Evolutionary conservation across 2,888 invertebrate genomes (phyloP), one percentile per base, ranked within the genome.

Genomic region (Fragum sueziense): DNA sequence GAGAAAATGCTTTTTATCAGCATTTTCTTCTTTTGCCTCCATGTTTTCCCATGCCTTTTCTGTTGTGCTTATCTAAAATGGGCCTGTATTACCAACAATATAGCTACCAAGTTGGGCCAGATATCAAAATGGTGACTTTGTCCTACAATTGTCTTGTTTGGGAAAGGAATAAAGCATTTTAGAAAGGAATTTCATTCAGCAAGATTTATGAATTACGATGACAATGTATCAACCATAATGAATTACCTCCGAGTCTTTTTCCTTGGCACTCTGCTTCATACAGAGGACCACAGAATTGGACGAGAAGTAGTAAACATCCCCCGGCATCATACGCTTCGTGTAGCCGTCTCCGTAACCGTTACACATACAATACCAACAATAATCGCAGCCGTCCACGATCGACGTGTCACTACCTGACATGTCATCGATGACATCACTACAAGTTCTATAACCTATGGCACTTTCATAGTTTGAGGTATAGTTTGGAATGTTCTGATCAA

Each of bases 251-350:
- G 11, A 9, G 22, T 70, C 54, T 22, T n/a, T 33, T 22, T 52
- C 31, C 34, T 25, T 70, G 31, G 47, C n/a, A 33, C 78, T 81
- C 74, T 86, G 86, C 80, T 91, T 88, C 33, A 92, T 90, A 87
- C 92, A 92, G 41, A 91, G 74, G 62, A 92, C 91, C 71, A 88
- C 88, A n/a, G 92, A 92, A 84, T 92, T 92, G 68, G 91, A 85
- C 14, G 91, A 89, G 83, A 89, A 92, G 84, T 88, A 92, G 82
- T 88, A 92, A 54, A 92, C 88, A 86, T 92, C 91, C 6, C 92
- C 92, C 14, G 91, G 92, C 71, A 90, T 84, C 90, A 91, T 89
- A 54, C 78, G 85, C 70, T 80, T 73, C 11, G 47, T 65, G n/a
- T 76, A 70, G 54, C 72, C 77, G 6, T 70, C 51, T 22, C 71